These are phyloP conservation scores for Bedellia somnulentella DNA, from an alignment of 2,888 invertebrate species.

Conservation along the genomic window DNA sequence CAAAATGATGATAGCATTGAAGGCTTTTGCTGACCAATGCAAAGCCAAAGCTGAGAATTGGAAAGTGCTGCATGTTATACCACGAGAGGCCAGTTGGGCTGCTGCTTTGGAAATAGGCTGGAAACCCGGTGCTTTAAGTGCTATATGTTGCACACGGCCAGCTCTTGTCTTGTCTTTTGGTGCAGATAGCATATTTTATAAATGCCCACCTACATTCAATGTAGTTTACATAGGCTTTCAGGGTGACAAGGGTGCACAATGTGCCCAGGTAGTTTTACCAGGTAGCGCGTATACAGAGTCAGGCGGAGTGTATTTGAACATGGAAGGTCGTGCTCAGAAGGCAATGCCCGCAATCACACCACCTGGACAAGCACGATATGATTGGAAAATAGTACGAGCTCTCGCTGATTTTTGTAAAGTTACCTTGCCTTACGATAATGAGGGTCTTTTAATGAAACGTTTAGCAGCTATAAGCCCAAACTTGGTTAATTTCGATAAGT, in stretches of 20 bases:
- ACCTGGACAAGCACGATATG: constrained; percentile 89
- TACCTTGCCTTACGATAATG: constrained; percentile 25
- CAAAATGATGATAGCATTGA: constrained; percentile 19
- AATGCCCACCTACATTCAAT: constrained; percentile 73
- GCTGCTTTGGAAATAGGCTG: constrained; percentile 96
- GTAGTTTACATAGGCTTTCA: constrained; percentile 93
- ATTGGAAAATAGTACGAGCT: constrained; percentile 91
- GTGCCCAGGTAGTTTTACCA: constrained; percentile 89
- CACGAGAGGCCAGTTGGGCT: constrained; percentile 88
- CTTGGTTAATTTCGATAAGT: constrained; percentile 21
- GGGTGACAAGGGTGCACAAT: constrained; percentile 88
- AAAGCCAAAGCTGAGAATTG: constrained; percentile 16
- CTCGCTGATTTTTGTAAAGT: constrained; percentile 31
- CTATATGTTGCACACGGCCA: constrained; percentile 65
- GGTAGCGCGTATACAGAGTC: constrained; percentile 98
- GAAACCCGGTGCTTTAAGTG: constrained; percentile 66
- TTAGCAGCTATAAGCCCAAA: constrained; percentile 38
- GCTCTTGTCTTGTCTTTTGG: constrained; percentile 86
- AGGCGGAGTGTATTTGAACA: constrained; percentile 91
- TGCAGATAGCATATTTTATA: constrained; percentile 84
- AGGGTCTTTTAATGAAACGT: constrained; percentile 20
- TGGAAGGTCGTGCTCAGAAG: constrained; percentile 92
- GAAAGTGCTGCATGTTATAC: constrained; percentile 82
- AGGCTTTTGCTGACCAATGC: constrained; percentile 12
- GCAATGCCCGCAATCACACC: constrained; percentile 86